A percentile compares a stretch with the other conserved stretches of the same genome.
These are phyloP conservation scores for Protomyctophum bolini DNA, from an alignment of 2,113 vertebrate species.

Conservation along the genomic window DNA sequence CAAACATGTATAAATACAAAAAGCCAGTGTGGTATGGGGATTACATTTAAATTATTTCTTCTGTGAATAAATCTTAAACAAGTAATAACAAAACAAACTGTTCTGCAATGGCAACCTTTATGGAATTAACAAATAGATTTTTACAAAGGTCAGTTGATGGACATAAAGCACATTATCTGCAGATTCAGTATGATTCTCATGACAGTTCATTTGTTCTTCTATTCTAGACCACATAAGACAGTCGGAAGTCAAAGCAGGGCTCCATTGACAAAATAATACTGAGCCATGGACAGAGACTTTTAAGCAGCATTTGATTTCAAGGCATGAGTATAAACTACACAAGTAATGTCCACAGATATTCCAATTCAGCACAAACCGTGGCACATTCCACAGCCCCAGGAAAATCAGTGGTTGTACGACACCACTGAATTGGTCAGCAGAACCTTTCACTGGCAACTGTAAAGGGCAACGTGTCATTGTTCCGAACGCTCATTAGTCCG, in stretches of 20 bases:
- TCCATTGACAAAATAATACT: conserved; percentile 12
- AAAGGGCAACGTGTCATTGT: no score
- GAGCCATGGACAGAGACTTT: conserved; percentile 9
- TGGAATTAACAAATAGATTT: no score
- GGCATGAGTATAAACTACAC: neutral
- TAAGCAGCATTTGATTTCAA: conserved; percentile 23
- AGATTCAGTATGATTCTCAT: no score
- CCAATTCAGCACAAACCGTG: neutral
- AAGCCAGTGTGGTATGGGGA: no score
- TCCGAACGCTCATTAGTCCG: no score
- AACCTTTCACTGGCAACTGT: neutral
- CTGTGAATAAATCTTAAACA: no score
- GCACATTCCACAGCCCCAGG: neutral
- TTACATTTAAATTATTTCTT: no score
- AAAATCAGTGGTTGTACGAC: neutral
- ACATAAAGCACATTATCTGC: neutral
- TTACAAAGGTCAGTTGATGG: conserved; percentile 4
- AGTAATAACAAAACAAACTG: no score
- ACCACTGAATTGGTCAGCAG: neutral
- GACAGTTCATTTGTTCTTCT: no score
- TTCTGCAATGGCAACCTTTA: no score
- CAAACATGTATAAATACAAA: no score
- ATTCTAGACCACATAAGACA: no score
- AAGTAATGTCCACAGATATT: neutral
- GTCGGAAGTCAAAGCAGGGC: conserved; percentile 7